Conservation (phyloP, 2,113 vertebrate genomes). For the Sphaerodactylus townsendi region DNA sequence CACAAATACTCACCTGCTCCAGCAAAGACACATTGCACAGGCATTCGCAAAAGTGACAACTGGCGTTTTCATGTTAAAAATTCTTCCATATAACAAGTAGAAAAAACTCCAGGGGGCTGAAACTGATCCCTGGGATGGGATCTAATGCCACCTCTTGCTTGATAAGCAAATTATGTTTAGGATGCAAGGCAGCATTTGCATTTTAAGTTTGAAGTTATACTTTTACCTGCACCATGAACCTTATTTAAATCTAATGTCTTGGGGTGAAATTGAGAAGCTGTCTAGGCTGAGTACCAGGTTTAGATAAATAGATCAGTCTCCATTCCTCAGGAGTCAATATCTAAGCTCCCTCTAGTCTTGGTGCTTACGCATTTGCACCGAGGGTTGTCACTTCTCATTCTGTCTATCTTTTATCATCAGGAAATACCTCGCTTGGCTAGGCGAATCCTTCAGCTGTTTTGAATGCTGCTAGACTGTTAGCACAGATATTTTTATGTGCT, state of each 20-base stretch:
- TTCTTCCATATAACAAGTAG: no score
- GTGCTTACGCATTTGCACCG: neutral
- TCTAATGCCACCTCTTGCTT: no score
- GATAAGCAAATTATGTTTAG: no score
- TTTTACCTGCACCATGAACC: slow-evolving; percentile 16
- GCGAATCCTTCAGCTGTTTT: neutral
- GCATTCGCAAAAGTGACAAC: no score
- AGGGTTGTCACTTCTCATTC: neutral
- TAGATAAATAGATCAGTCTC: neutral
- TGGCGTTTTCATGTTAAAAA: no score
- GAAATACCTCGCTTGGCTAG: neutral
- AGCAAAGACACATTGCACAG: no score
- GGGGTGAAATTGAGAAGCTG: slow-evolving; percentile 5
- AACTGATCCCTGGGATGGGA: no score
- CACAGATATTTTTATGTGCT: slow-evolving; percentile 38
- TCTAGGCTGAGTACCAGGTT: neutral
- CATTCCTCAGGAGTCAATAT: neutral
- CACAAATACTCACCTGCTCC: no score
- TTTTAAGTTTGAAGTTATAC: slow-evolving; percentile 37
- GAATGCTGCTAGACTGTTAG: neutral
- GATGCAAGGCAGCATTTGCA: neutral
- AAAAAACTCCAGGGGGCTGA: no score
- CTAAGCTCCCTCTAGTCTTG: neutral
- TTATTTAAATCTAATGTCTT: slow-evolving; percentile 30
- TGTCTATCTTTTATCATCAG: neutral